phyloP scores from a whole-genome alignment of 2,888 invertebrate genomes.

The Orchesella flavescens region DNA sequence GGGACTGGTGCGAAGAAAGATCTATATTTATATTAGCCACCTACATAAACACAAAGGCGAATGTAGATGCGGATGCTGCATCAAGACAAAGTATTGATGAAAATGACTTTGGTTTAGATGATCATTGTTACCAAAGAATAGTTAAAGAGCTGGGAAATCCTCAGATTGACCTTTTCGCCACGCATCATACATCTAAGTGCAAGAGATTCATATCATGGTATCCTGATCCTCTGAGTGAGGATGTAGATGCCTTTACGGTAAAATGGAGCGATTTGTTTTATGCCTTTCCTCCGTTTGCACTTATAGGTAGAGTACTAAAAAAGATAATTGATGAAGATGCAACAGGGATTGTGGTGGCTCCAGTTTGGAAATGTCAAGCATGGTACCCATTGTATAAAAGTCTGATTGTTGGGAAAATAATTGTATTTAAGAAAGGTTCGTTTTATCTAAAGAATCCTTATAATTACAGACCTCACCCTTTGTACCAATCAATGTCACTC shows the following conservation, averaged over 20 bases:
- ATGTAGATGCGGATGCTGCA: slow-evolving; percentile 9
- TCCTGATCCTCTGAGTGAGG: slow-evolving; percentile 25
- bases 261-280: slow-evolving; percentile 34
- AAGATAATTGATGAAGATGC: not conserved
- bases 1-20: slow-evolving; percentile 35
- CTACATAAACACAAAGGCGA: slow-evolving; percentile 27
- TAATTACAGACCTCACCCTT: no score
- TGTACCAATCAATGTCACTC: no score
- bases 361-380: slow-evolving; percentile 41
- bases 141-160: slow-evolving; percentile 22
- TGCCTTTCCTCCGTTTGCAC: slow-evolving; percentile 57
- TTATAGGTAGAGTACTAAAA: slow-evolving; percentile 22
- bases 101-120: slow-evolving; percentile 27
- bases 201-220: slow-evolving; percentile 35
- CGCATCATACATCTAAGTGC: slow-evolving; percentile 39
- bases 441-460: no score
- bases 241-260: slow-evolving; percentile 22
- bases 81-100: not conserved
- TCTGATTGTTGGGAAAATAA: no score
- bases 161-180: slow-evolving; percentile 60
- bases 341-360: slow-evolving; percentile 36
- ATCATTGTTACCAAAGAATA: not conserved
- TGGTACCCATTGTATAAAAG: slow-evolving; percentile 45
- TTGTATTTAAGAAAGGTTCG: no score
- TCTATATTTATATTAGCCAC: no score